These are phyloP conservation scores for Masticophis lateralis DNA, from an alignment of 2,797 vertebrate species.

Conservation along the genomic window DNA sequence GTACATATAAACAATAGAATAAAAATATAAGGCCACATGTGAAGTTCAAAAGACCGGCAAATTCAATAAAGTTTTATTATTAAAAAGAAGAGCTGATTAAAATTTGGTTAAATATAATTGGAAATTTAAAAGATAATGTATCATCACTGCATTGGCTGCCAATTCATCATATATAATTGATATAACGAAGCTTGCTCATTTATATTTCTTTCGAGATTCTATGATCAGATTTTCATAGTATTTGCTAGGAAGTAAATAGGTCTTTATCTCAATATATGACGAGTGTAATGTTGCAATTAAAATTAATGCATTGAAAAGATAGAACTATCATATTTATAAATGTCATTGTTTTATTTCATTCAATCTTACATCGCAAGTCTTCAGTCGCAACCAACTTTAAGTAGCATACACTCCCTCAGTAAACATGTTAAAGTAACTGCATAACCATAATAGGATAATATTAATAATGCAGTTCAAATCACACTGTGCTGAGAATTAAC, in stretches of 20 bases:
- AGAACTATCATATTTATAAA: slow-evolving; percentile 3
- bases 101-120: background rate
- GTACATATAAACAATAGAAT: background rate
- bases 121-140: background rate
- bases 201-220: background rate
- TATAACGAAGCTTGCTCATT: background rate
- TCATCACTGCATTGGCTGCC: background rate
- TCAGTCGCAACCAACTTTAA: background rate
- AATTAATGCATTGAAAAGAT: background rate
- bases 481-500: background rate
- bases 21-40: background rate
- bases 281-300: background rate
- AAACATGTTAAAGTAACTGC: background rate
- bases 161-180: background rate
- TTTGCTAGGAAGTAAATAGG: background rate
- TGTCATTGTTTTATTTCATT: background rate
- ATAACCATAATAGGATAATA: background rate
- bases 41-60: background rate
- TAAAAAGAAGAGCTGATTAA: background rate
- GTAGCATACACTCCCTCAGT: background rate
- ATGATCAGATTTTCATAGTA: background rate
- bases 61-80: background rate
- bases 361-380: background rate
- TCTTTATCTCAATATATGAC: background rate
- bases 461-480: background rate